Base-by-base conservation (phyloP, 2,797 vertebrate species). In the Pipistrellus kuhlii region DNA sequence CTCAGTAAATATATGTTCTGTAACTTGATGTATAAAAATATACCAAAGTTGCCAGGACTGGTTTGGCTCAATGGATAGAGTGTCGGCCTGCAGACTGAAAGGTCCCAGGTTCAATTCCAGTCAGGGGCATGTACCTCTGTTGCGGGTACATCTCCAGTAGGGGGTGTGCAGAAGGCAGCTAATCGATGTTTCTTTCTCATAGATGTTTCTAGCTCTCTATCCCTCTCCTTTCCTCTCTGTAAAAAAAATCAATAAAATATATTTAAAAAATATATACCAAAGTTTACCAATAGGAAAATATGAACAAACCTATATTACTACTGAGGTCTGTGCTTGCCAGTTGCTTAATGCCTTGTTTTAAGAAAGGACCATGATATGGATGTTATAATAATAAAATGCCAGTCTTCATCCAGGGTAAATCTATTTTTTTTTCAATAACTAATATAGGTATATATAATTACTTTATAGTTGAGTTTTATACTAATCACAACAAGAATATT, bases 21-120 rank as follows among this genome's bases (percentile, higher is more conserved):
- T 71, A 59, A 94, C 15, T 76, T 93, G 27, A 11, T 85, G 18
- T 57, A 35, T 69, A 62, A 94, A 80, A 71, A 51, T 83, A 51
- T 41, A 88, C 15, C 18, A 64, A 41, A 62, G 57, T 44, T 62
- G 38, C 38, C 38, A 41, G 38, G 38, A 7, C 38, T 41, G 6
- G 38, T 41, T 41, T 41, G 38, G 38, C 38, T 41, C 38, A 41
- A 41, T 41, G 38, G 38, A 41, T 41, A 41, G 38, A 41, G 38
- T 41, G 38, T 41, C 38, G 38, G 38, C 38, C 38, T 41, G 38
- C 38, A 41, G 38, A 41, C 38, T 41, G 38, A 41, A 41, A 41
- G 38, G 38, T 41, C 38, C 38, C 38, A 41, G 38, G 38, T 41
- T 41, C 38, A 6, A 41, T 41, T 41, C 38, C 38, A 41, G 6